Base-by-base conservation (phyloP, 1,140 invertebrate genomes). In the Drosophila equinoxialis region DNA sequence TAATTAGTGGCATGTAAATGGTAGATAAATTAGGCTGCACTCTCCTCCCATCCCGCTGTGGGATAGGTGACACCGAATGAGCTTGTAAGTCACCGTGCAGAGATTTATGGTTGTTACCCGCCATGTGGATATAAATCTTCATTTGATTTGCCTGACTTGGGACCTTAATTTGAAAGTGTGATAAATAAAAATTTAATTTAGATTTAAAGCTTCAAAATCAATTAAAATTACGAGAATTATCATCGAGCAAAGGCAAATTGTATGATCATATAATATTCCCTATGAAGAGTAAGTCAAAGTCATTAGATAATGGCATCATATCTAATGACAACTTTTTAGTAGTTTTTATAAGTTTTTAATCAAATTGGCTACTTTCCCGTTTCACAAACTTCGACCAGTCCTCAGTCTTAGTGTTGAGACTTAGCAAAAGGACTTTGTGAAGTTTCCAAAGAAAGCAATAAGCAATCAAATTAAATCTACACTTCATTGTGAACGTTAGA, bases 401-500 rank as follows among this genome's bases (percentile, higher is more conserved):
- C 45, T 23, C 17, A 42, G 51, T 57, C 58, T 55, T 62, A 62
- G 54, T 65, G 7, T 37, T 33, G 60, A 33, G 20, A n/a, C 26
- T 30, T 30, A 5, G 4, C 5, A 45, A 61, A 71, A 51, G 45
- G 10, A 17, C 20, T 51, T 51, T 1, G 14, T 48, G 55, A 26
- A 33, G 58, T 62, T 35, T 74, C 23, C n/a, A 45, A 66, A 23
- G 41, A 20, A 54, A 78, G 74, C 75, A 81, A 78, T 81, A 76
- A 75, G 70, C 64, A 79, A 87, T 71, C 65, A 73, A 82, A 82
- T 82, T 76, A 79, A 79, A 71, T 73, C 39, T 66, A 57, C 76
- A 71, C 63, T 79, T 79, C 65, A 65, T 68, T 74, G 54, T 63
- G 7, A 10, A 60, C 42, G 41, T 62, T 68, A 37, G 51, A 33